Evolutionary conservation across 2,113 vertebrate genomes (phyloP).

Genomic region (Vombatus ursinus): DNA sequence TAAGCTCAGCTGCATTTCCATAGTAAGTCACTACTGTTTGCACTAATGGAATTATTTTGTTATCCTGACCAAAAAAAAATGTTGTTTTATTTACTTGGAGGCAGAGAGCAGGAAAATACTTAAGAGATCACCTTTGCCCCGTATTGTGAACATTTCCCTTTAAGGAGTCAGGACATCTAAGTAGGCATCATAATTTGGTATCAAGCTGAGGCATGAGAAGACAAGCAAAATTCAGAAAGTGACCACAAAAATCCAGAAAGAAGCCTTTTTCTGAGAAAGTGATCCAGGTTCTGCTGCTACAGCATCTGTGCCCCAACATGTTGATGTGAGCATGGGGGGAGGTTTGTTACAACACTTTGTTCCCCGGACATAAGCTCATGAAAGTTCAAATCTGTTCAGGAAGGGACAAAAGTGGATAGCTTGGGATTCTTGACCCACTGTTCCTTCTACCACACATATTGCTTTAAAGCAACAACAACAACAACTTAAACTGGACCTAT

Average conservation of each 20-base stretch:
- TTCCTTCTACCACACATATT: neutral
- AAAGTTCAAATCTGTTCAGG: conserved; percentile 52
- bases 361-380: conserved; percentile 25
- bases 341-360: conserved; percentile 21
- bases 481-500: neutral
- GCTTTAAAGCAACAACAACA: neutral
- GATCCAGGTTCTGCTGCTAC: neutral
- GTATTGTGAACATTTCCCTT: conserved; percentile 27
- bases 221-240: conserved; percentile 35
- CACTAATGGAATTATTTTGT: conserved; percentile 60
- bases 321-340: neutral
- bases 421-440: neutral
- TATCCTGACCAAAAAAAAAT: conserved; percentile 15
- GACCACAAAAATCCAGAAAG: conserved; percentile 20
- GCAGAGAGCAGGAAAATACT: neutral
- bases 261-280: conserved; percentile 19
- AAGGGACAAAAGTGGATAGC: neutral
- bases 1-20: conserved; percentile 34
- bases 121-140: neutral
- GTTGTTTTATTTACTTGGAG: conserved; percentile 25
- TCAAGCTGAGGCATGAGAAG: conserved; percentile 5
- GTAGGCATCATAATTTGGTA: conserved; percentile 17
- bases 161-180: neutral
- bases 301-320: neutral
- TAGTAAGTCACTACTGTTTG: conserved; percentile 51